A percentile compares a stretch with the other conserved stretches of the same genome.
Evolutionary conservation across 2,888 invertebrate species (phyloP).

Genomic region (Caenorhabditis angaria): DNA sequence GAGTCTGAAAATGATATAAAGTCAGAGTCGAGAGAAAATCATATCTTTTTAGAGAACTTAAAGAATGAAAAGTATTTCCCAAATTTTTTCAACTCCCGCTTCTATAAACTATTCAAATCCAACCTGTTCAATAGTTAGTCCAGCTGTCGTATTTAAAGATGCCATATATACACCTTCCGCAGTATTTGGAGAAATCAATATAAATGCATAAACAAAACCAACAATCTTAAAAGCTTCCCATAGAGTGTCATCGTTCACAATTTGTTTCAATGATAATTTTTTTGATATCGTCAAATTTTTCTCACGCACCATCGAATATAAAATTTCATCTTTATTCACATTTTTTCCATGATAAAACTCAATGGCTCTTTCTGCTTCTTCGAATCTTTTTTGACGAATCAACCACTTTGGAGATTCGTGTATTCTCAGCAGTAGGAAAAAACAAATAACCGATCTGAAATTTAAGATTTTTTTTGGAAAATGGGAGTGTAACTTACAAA

Average conservation of each 20-base stretch:
- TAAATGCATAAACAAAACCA: not conserved
- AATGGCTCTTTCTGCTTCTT: conserved; percentile 33
- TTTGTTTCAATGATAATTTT: conserved; percentile 21
- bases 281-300: conserved; percentile 30
- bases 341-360: conserved; percentile 38
- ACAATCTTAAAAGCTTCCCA: conserved; percentile 13
- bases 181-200: not conserved
- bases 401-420: conserved; percentile 55
- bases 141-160: not conserved
- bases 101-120: not conserved
- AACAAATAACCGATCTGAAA: conserved; percentile 31
- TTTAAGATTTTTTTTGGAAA: not conserved
- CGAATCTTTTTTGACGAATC: conserved; percentile 27
- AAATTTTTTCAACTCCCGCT: conserved; percentile 11
- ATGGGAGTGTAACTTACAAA: conserved; percentile 7
- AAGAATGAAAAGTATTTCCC: too few relatives aligned
- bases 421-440: conserved; percentile 19
- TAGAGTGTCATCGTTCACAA: conserved; percentile 28
- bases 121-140: not conserved
- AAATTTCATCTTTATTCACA: conserved; percentile 17
- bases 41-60: too few relatives aligned
- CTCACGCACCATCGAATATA: conserved; percentile 22
- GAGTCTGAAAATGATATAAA: conserved; percentile 8
- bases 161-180: not conserved
- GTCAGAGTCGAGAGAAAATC: too few relatives aligned